A percentile compares a stretch with the other conserved stretches of the same genome.
Evolutionary conservation across 2,797 vertebrate species (phyloP).

Genomic region (Epinephelus awoara): DNA sequence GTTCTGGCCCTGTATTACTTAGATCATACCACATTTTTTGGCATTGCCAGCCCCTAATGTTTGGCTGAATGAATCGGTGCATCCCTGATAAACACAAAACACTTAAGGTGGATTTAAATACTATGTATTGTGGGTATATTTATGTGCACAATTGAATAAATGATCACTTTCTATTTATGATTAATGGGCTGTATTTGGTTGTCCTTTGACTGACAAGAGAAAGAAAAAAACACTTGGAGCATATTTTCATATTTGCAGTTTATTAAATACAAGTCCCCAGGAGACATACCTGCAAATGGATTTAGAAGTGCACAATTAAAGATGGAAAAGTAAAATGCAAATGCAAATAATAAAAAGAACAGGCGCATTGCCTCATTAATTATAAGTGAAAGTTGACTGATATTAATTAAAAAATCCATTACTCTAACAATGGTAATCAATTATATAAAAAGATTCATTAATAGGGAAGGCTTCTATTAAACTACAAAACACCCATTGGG

Average conservation of each 20-base stretch:
- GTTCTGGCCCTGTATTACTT: too few species aligned
- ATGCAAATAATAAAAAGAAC: constrained; percentile 54
- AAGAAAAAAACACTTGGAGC: background rate
- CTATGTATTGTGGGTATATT: background rate
- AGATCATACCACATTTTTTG: too few species aligned
- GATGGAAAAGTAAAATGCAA: constrained; percentile 73
- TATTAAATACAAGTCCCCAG: constrained; percentile 48
- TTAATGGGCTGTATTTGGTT: constrained; percentile 30
- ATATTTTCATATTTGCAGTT: constrained; percentile 40
- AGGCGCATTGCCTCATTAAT: constrained; percentile 69
- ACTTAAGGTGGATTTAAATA: background rate
- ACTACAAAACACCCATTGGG: constrained; percentile 41
- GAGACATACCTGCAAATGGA: constrained; percentile 65
- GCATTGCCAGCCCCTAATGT: too few species aligned
- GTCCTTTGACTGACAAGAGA: constrained; percentile 43
- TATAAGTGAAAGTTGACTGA: constrained; percentile 71
- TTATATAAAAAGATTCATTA: constrained; percentile 77
- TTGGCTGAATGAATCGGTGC: too few species aligned
- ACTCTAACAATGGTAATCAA: constrained; percentile 81
- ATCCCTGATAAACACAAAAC: too few species aligned
- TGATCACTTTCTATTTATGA: constrained; percentile 39
- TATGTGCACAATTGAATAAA: constrained; percentile 35
- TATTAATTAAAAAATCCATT: constrained; percentile 86
- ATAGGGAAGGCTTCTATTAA: constrained; percentile 62
- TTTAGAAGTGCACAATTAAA: constrained; percentile 60